phyloP scores from a whole-genome alignment of 23 tunicate species.

The Halocynthia roretzi region DNA sequence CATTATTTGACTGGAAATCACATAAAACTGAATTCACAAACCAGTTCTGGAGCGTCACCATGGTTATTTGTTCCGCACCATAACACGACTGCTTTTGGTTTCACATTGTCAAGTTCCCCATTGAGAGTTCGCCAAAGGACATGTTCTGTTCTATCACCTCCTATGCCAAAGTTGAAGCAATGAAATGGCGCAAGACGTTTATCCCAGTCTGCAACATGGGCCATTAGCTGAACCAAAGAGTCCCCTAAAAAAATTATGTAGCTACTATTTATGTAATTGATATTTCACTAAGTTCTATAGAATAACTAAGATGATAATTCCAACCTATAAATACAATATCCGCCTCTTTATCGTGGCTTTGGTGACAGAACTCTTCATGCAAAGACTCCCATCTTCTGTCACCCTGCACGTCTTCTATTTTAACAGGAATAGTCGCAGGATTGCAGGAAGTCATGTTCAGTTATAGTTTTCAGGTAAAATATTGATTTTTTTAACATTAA shows the following conservation, averaged over 20 bases:
- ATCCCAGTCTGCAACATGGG: constrained; percentile 24
- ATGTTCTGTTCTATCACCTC: constrained; percentile 27
- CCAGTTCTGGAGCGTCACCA: constrained; percentile 15
- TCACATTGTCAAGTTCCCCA: constrained; percentile 20
- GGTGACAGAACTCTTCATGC: constrained; percentile 21
- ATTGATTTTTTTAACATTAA: too few relatives aligned
- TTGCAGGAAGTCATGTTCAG: not conserved
- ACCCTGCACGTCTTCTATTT: constrained; percentile 14
- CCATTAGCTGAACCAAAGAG: constrained; percentile 20
- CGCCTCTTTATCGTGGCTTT: constrained; percentile 22
- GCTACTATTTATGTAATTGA: not conserved
- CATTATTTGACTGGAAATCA: not conserved
- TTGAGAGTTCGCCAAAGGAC: constrained; percentile 14
- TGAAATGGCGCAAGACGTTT: constrained; percentile 20
- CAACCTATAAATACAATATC: constrained; percentile 14
- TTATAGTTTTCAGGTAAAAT: too few relatives aligned
- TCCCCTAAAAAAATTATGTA: constrained; percentile 4
- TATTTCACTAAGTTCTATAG: too few relatives aligned
- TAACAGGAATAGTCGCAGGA: constrained; percentile 6
- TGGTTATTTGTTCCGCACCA: constrained; percentile 30
- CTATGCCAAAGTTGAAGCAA: constrained; percentile 22
- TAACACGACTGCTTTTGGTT: constrained; percentile 19
- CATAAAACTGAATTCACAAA: not conserved
- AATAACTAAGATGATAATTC: not conserved
- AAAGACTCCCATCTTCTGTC: constrained; percentile 18